Evolutionary conservation across 2,888 invertebrate genomes (phyloP), one percentile per base, ranked within the genome.

Genomic region (Branchipolynoe longqiensis): DNA sequence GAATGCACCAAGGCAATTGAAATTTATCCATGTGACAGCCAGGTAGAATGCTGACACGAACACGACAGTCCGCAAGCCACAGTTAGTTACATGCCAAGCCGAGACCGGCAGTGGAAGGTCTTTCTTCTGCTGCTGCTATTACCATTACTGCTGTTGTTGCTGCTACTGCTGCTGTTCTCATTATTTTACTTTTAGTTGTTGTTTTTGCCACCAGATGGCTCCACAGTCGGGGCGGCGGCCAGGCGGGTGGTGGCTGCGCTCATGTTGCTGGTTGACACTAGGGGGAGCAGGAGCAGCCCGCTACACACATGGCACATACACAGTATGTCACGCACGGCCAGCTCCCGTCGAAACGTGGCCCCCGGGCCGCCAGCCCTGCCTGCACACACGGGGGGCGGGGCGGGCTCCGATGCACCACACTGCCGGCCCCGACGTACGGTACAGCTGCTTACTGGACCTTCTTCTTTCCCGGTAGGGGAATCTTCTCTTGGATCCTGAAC

Each of bases 391-490:
- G 48, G 48, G 48, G 48, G 48, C 48, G 48, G 48, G 48, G 48
- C 48, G 48, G 36, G 36, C 38, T 14, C 1, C 33, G 38, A 3
- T 0, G 69, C 36, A 14, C 36, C 8, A 12, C 14, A n/a, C n/a
- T n/a, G n/a, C n/a, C n/a, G n/a, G n/a, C 78, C 58, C 31, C 54
- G 58, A 54, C 36, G n/a, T n/a, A 4, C 22, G 58, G 58, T 1
- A 8, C 8, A 38, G 38, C 38, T 36, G 0, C 58, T 82, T 82
- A 82, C 82, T 82, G 82, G 3, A 25, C 40, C 85, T 91, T 91
- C 87, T 93, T 93, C 90, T 92, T 92, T 88, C 92, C 92, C 82
- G 91, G 90, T 88, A 93, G 90, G 25, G 92, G 92, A 69, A 93
- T 88, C 88, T 93, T 93, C 84, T 90, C 90, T 84, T 91, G 91